Evolutionary conservation across 2,888 invertebrate genomes (phyloP).

Genomic region (Drosophila prolongata): DNA sequence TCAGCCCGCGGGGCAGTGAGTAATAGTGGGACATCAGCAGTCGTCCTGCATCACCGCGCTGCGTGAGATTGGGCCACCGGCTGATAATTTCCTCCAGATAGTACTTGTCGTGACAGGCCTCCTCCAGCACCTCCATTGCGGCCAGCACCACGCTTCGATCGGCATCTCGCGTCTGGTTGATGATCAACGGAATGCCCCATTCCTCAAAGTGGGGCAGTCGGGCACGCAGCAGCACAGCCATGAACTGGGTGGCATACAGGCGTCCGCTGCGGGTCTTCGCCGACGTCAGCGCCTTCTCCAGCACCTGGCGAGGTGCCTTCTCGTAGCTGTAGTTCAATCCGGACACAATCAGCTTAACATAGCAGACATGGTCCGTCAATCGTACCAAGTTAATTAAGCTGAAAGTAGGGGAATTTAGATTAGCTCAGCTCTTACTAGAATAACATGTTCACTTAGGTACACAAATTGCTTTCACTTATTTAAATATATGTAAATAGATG

Average conservation of each 20-base stretch:
- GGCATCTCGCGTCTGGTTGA: constrained; percentile 93
- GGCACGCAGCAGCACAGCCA: constrained; percentile 93
- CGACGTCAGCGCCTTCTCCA: constrained; percentile 84
- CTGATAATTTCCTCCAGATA: constrained; percentile 91
- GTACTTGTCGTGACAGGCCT: constrained; percentile 95
- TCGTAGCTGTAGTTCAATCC: constrained; percentile 93
- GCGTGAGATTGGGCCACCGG: constrained; percentile 88
- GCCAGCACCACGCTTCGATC: constrained; percentile 92
- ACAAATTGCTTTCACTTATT: no score
- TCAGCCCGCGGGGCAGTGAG: constrained; percentile 89
- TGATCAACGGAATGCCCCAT: constrained; percentile 95
- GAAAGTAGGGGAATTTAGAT: constrained; percentile 26
- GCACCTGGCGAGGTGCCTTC: constrained; percentile 87
- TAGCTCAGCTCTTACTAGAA: background rate
- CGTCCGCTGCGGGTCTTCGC: constrained; percentile 86
- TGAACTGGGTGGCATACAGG: constrained; percentile 95
- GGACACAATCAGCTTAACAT: constrained; percentile 96
- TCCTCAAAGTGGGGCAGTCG: constrained; percentile 89
- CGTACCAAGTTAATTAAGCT: constrained; percentile 92
- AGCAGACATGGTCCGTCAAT: constrained; percentile 94
- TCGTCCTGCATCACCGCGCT: constrained; percentile 91
- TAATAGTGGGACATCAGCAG: constrained; percentile 91
- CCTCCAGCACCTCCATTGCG: constrained; percentile 93
- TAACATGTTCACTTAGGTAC: no score
- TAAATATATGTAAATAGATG: no score